These are phyloP conservation scores for Mungos mungo DNA, from an alignment of 2,113 vertebrate species.

Conservation along the genomic window DNA sequence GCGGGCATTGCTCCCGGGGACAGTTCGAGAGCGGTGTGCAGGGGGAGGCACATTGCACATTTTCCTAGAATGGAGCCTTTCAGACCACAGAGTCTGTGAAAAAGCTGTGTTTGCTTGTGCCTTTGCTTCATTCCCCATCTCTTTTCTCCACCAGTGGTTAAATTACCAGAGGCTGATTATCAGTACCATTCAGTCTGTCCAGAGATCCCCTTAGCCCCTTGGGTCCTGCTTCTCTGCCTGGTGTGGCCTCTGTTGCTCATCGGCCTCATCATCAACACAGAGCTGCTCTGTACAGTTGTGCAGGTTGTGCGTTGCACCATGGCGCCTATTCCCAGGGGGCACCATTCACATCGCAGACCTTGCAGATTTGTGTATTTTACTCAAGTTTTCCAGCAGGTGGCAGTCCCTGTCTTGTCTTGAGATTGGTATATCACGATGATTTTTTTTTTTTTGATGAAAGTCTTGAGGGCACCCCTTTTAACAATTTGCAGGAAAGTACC, in stretches of 20 bases:
- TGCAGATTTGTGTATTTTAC: background rate
- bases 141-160: background rate
- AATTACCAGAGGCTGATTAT: background rate
- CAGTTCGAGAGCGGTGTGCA: accelerated
- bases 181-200: no score
- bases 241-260: background rate
- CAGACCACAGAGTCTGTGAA: background rate
- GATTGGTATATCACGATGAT: no score
- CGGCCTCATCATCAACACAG: background rate
- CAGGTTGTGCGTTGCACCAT: background rate
- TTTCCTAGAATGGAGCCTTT: background rate
- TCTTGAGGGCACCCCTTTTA: background rate
- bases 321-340: background rate
- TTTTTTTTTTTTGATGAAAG: background rate
- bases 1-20: background rate
- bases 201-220: background rate
- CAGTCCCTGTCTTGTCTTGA: background rate
- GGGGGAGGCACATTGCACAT: background rate
- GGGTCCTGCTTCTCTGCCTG: background rate
- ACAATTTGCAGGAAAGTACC: background rate
- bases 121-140: accelerated
- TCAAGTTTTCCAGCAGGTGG: constrained; percentile 34
- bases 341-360: accelerated
- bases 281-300: background rate
- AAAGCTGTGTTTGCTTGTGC: background rate